phyloP scores from a whole-genome alignment of 1,140 invertebrate species.

The Bombus waltoni region DNA sequence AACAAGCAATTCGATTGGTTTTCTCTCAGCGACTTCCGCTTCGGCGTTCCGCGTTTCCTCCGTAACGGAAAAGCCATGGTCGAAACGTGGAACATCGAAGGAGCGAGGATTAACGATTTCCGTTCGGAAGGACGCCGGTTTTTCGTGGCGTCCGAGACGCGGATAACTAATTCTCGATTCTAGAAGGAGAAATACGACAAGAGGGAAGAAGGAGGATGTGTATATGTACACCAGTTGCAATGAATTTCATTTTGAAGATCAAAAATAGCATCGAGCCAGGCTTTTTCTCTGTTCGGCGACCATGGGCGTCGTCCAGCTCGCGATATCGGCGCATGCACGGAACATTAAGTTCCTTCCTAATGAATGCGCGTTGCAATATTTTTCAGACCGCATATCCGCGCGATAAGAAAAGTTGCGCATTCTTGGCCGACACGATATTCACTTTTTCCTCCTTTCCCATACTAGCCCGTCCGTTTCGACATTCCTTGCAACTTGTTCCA shows the following conservation, averaged over 20 bases:
- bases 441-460: not conserved
- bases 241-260: conserved; percentile 46
- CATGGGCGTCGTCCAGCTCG: conserved; percentile 39
- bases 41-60: conserved; percentile 1
- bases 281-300: conserved; percentile 5
- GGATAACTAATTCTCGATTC: conserved; percentile 42
- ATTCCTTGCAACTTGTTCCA: not conserved
- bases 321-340: conserved; percentile 53
- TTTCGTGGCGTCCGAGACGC: not conserved
- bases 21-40: conserved; percentile 7
- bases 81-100: not conserved
- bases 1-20: conserved; percentile 4
- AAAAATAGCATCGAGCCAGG: conserved; percentile 39
- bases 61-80: not conserved
- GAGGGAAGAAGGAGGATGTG: not conserved
- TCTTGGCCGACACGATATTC: conserved; percentile 45
- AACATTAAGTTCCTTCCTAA: conserved; percentile 54
- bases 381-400: conserved; percentile 37
- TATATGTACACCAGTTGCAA: not conserved
- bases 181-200: not conserved
- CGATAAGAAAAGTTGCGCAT: conserved; percentile 54
- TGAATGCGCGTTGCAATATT: conserved; percentile 55
- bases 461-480: not conserved
- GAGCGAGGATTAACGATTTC: conserved; percentile 32
- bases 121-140: conserved; percentile 14